These are phyloP conservation scores for Gallinago media DNA, from an alignment of 2,113 vertebrate genomes.

Conservation along the genomic window DNA sequence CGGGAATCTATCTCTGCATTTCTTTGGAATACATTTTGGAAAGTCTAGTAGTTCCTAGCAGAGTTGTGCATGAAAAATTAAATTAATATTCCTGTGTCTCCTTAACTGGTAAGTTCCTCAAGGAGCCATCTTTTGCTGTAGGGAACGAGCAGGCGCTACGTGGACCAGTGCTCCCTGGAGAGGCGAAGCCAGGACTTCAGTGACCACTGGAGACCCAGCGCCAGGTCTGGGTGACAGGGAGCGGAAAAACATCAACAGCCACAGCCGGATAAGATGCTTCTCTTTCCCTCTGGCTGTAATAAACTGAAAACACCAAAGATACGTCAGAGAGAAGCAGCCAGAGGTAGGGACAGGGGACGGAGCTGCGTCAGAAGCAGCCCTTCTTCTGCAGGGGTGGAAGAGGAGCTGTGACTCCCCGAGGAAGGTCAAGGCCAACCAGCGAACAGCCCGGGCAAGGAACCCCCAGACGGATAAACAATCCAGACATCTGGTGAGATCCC, in stretches of 20 bases:
- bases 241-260: neutral
- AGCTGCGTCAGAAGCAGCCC: slow-evolving; percentile 29
- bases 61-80: slow-evolving; percentile 50
- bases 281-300: slow-evolving; percentile 12
- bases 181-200: neutral
- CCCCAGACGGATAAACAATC: slow-evolving; percentile 44
- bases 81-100: neutral
- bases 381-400: neutral
- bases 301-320: neutral
- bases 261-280: neutral
- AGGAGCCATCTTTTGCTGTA: neutral
- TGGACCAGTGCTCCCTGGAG: neutral
- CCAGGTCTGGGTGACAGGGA: neutral
- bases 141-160: fast-evolving
- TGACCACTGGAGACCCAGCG: neutral
- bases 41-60: slow-evolving; percentile 44
- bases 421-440: slow-evolving; percentile 46
- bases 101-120: neutral
- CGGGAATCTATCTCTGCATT: slow-evolving; percentile 64
- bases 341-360: neutral
- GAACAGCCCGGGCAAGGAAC: neutral
- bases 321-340: neutral
- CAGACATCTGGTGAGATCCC: slow-evolving; percentile 59
- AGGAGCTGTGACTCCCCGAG: neutral
- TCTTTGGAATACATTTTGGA: slow-evolving; percentile 71